Conservation (phyloP, 2,888 invertebrate species). For the Tetrapedia diversipes region DNA sequence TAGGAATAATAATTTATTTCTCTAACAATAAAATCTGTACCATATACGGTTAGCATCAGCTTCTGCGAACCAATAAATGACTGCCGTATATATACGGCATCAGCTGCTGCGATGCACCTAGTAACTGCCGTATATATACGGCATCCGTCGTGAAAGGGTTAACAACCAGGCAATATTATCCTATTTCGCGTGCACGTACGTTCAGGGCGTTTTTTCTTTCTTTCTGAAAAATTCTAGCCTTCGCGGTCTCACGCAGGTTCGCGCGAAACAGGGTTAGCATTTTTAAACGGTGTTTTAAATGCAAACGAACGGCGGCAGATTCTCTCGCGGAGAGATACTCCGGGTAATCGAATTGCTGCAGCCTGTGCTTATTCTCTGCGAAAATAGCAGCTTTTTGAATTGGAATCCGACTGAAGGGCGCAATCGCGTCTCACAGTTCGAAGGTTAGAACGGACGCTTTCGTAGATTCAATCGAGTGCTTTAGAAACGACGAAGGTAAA, state of each 20-base stretch:
- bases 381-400: background rate
- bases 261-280: constrained; percentile 6
- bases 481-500: too few species aligned
- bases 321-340: background rate
- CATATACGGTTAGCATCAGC: too few species aligned
- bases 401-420: background rate
- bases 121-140: too few species aligned
- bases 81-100: too few species aligned
- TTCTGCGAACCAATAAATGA: too few species aligned
- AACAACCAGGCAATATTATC: background rate
- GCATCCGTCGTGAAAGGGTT: too few species aligned
- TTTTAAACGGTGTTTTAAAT: constrained; percentile 8
- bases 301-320: background rate
- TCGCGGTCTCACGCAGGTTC: background rate
- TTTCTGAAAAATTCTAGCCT: background rate
- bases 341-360: background rate
- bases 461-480: too few species aligned
- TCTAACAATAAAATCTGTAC: too few species aligned
- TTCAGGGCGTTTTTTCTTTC: background rate
- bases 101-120: too few species aligned
- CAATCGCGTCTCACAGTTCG: too few species aligned
- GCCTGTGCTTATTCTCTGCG: background rate
- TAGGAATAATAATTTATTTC: too few species aligned
- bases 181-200: background rate
- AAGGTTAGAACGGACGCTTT: too few species aligned